Conservation (phyloP, 2,888 invertebrate species). For the Acleris laterana region DNA sequence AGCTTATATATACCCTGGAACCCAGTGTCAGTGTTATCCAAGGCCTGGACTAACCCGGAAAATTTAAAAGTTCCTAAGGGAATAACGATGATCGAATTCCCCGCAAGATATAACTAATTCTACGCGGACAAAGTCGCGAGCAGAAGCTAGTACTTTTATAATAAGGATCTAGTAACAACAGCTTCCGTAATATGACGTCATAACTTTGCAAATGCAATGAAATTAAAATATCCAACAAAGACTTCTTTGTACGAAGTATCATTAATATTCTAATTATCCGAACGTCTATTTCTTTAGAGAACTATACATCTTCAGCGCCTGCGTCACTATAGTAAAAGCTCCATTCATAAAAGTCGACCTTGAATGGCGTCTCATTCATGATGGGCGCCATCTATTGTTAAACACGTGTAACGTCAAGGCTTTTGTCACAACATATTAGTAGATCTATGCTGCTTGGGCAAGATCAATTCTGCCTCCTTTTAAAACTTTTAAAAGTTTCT, state of each 20-base stretch:
- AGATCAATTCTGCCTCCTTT: too few species aligned
- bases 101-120: too few species aligned
- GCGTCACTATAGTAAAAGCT: conserved; percentile 31
- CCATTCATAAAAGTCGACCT: conserved; percentile 6
- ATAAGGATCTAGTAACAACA: too few species aligned
- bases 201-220: background rate
- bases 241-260: background rate
- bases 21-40: too few species aligned
- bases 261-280: conserved; percentile 25
- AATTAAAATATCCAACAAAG: conserved; percentile 1
- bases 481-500: too few species aligned
- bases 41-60: too few species aligned
- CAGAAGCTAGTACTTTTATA: too few species aligned
- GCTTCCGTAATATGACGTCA: background rate
- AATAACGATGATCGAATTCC: too few species aligned
- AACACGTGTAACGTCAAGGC: conserved; percentile 5
- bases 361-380: conserved; percentile 14
- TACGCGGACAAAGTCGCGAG: too few species aligned
- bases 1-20: too few species aligned
- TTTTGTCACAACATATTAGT: background rate
- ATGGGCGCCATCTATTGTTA: conserved; percentile 30
- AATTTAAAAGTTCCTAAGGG: too few species aligned
- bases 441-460: background rate
- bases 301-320: conserved; percentile 1
- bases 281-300: conserved; percentile 20